Evolutionary conservation across 2,888 invertebrate genomes (phyloP), one percentile per base, ranked within the genome.

Genomic region (Tetropium fuscum): DNA sequence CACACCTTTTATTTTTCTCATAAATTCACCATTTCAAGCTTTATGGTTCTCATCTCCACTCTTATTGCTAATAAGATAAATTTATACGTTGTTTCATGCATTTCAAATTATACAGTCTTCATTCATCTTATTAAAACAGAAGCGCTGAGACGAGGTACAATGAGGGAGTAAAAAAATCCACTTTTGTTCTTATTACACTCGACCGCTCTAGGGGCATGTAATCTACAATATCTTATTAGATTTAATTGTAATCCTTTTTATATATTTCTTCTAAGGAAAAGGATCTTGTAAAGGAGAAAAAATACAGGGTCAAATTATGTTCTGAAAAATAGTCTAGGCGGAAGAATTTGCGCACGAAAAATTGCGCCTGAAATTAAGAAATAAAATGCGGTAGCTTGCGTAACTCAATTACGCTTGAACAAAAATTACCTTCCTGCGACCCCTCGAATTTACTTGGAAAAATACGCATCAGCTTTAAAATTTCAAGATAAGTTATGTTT

Each of bases 91-190:
- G 51, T 51, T 51, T 40, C 51, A 51, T 51, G 51, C 51, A 51
- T 51, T 51, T 51, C 51, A 51, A 40, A 51, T 51, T 51, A 40
- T 51, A 51, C 40, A 38, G 40, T 51, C 51, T 51, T 40, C 51
- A 51, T 51, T 51, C 51, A 34, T 51, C 51, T 51, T 51, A 51
- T 51, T 51, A 51, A 51, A 51, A 51, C 40, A 51, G 51, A 49
- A 51, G 51, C 51, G 48, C 36, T 13, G 40, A 51, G 15, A 51
- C 22, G 27, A 25, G 11, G 27, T 19, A 48, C 47, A 48, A 19
- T 48, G 47, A 19, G 19, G 47, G 8, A 34, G 27, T 25, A 51
- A 40, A n/a, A 44, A 51, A 51, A 51, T 38, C 51, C 51, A 51
- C 51, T 51, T 51, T 51, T 40, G 27, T 51, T 51, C 51, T 51